These are phyloP conservation scores for Cydia splendana DNA, from an alignment of 1,140 invertebrate species.

Conservation along the genomic window DNA sequence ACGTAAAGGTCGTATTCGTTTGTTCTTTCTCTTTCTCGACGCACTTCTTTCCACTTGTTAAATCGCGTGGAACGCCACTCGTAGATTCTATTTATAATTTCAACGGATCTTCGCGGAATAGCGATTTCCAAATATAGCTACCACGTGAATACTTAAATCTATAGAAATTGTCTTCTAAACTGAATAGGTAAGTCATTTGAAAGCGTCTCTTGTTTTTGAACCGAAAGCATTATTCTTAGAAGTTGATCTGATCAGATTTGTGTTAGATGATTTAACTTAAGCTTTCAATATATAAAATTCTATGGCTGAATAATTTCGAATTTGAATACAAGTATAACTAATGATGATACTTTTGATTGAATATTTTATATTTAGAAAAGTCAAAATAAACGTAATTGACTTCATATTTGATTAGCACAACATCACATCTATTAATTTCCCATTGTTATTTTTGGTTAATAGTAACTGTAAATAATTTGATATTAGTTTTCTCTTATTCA, in stretches of 20 bases:
- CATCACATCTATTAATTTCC: background rate
- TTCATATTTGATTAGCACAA: background rate
- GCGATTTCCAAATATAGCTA: constrained; percentile 50
- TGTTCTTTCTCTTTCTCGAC: background rate
- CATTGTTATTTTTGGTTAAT: constrained; percentile 7
- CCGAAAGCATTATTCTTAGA: background rate
- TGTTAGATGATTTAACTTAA: background rate
- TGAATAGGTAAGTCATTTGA: background rate
- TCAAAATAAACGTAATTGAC: background rate
- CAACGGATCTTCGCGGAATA: constrained; percentile 47
- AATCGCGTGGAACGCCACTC: constrained; percentile 52
- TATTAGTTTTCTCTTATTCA: no score
- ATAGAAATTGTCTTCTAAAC: background rate
- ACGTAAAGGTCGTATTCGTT: background rate
- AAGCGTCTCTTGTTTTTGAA: background rate
- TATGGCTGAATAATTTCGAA: background rate
- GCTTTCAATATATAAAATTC: background rate
- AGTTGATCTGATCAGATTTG: background rate
- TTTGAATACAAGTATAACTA: background rate
- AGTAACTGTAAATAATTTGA: background rate
- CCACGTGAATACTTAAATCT: constrained; percentile 20
- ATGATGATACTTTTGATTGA: no score
- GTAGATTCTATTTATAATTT: constrained; percentile 50
- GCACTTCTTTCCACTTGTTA: constrained; percentile 22
- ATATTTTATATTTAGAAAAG: background rate